Evolutionary conservation across 2,888 invertebrate genomes (phyloP), one percentile per base, ranked within the genome.

Genomic region (Melolontha melolontha): DNA sequence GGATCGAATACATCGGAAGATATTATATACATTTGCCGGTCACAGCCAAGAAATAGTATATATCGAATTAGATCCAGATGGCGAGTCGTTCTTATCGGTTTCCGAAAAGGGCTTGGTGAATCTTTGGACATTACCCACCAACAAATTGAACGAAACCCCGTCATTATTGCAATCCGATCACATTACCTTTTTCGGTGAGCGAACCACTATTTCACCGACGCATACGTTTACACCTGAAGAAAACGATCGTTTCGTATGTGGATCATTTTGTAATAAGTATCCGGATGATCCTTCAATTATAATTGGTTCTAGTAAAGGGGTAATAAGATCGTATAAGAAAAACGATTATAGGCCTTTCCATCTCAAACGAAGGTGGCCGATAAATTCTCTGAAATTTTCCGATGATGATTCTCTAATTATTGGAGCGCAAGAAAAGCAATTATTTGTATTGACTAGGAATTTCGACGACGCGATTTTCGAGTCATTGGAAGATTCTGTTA

Each of bases 41-140:
- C 85, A 85, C 14, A 82, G 78, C 0, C 81, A 82, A 0, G 77
- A 84, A 2, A 82, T 89, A 5, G 84, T 82, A 49, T 86, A 84
- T 81, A 76, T 89, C 4, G 86, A 88, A 1, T 82, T 88, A 4
- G 85, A 87, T 66, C 85, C 86, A 1, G 82, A 85, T 68, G 86
- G 86, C 4, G 84, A 85, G 0, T 83, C 85, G 22, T 88, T 91
- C 63, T 84, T 91, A 11, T 88, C 90, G 0, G 80, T 90, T 8
- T 86, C 86, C 5, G 81, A 82, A 29, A 86, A 87, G 73, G 89
- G 90, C 0, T 81, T 81, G 17, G 83, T 89, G n/a, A 87, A 87
- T 70, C 76, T 90, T 29, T 91, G 88, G 88, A 85, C 84, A 73
- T 82, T 88, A 17, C 85, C 86, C 57, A 72, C 16, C n/a, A 34